Percentiles rank a stretch among this genome's conserved stretches.
These are phyloP conservation scores for Melierax canorus DNA, from an alignment of 2,113 vertebrate genomes.

Conservation along the genomic window DNA sequence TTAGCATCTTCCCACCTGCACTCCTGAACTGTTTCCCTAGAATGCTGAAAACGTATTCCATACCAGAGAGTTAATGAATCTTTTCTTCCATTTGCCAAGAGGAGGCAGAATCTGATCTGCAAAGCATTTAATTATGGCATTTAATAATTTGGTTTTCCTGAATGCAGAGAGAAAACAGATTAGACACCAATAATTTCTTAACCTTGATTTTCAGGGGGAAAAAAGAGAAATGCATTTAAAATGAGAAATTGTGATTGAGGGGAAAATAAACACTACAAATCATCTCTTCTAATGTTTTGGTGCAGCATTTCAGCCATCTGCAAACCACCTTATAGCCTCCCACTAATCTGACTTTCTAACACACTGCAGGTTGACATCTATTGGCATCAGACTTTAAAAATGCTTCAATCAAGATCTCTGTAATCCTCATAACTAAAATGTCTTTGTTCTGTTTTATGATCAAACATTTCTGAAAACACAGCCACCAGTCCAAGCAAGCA, in stretches of 20 bases:
- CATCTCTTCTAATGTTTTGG: neutral
- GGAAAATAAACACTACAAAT: neutral
- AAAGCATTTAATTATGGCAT: neutral
- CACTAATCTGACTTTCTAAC: slow-evolving; percentile 25
- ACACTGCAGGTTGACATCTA: neutral
- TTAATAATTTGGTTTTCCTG: neutral
- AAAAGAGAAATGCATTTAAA: neutral
- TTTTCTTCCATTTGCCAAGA: neutral
- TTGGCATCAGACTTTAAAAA: slow-evolving; percentile 18
- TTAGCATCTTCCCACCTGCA: neutral
- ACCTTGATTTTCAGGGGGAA: neutral
- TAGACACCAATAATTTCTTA: neutral
- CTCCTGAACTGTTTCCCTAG: neutral
- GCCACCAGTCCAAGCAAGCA: slow-evolving; percentile 12
- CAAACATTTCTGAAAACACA: slow-evolving; percentile 21
- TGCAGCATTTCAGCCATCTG: slow-evolving; percentile 5
- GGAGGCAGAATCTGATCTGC: neutral
- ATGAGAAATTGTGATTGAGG: neutral
- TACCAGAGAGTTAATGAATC: neutral
- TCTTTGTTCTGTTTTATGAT: slow-evolving; percentile 27
- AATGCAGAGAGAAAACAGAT: neutral
- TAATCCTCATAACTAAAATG: slow-evolving; percentile 20
- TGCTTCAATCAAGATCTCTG: neutral
- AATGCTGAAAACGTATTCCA: neutral
- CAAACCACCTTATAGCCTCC: slow-evolving; percentile 15